A percentile compares a stretch with the other conserved stretches of the same genome.
Evolutionary conservation across 2,888 invertebrate species (phyloP).

Genomic region (Gastrophysa polygoni): DNA sequence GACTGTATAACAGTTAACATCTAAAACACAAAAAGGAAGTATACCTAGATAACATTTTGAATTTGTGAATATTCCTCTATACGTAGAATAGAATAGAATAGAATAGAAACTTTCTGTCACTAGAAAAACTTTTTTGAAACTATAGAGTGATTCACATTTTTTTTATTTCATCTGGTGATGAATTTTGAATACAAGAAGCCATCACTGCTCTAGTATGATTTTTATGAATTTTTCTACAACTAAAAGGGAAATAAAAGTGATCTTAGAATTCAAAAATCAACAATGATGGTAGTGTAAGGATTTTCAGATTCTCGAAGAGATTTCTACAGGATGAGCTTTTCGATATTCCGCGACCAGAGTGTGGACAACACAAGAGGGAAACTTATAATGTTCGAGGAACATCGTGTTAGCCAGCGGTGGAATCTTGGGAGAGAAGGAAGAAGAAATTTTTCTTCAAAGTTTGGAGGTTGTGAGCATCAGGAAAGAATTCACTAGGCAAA

Average conservation of each 20-base stretch:
- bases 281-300: conserved; percentile 1
- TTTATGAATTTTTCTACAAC: neutral
- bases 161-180: neutral
- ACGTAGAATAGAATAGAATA: too few relatives aligned
- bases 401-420: too few relatives aligned
- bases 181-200: neutral
- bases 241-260: too few relatives aligned
- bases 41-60: neutral
- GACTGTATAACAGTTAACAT: neutral
- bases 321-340: conserved; percentile 4
- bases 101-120: neutral
- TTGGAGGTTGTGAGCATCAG: too few relatives aligned
- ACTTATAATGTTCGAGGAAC: too few relatives aligned
- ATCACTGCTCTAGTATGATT: neutral
- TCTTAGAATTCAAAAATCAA: neutral
- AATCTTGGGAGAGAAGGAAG: too few relatives aligned
- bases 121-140: neutral
- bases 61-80: neutral
- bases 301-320: conserved; percentile 3
- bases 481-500: too few relatives aligned
- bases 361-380: too few relatives aligned
- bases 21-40: neutral
- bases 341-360: too few relatives aligned
- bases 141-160: neutral
- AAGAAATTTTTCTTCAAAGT: too few relatives aligned